These are phyloP conservation scores for Zoanthus sociatus DNA, from an alignment of 92 coral and sea anemone species.

Conservation along the genomic window DNA sequence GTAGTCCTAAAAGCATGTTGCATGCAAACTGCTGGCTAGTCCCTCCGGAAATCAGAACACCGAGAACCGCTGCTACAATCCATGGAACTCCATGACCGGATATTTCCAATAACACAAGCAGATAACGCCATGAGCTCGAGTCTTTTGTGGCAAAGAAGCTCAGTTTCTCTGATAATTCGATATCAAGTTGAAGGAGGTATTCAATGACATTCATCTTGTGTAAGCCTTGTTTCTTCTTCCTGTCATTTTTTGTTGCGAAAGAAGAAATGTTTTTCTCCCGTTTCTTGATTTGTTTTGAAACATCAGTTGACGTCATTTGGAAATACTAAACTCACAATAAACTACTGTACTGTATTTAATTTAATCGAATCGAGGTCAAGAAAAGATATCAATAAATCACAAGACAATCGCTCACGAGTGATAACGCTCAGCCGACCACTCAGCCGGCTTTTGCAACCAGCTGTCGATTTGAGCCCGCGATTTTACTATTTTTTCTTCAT, in stretches of 20 bases:
- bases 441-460: not conserved
- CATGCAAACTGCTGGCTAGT: conserved; percentile 74
- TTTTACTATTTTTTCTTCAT: not conserved
- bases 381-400: not conserved
- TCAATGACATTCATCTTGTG: not conserved
- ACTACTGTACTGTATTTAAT: not conserved
- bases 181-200: conserved; percentile 61
- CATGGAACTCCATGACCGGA: conserved; percentile 98
- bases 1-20: conserved; percentile 79
- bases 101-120: conserved; percentile 76
- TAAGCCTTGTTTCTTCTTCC: not conserved
- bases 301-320: conserved; percentile 5
- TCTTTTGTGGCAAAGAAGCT: conserved; percentile 75
- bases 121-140: conserved; percentile 65
- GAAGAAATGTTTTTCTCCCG: not conserved
- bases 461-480: conserved; percentile 34
- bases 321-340: not conserved
- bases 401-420: too few relatives aligned
- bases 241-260: not conserved
- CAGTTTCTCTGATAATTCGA: conserved; percentile 65
- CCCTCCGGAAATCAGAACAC: conserved; percentile 55
- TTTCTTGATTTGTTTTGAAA: not conserved
- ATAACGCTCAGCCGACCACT: not conserved
- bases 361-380: not conserved
- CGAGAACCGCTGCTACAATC: conserved; percentile 77